Percentiles rank a stretch among this genome's conserved stretches.
Conservation (phyloP, 2,888 invertebrate genomes). For the Rhagophthalmus giganteus region DNA sequence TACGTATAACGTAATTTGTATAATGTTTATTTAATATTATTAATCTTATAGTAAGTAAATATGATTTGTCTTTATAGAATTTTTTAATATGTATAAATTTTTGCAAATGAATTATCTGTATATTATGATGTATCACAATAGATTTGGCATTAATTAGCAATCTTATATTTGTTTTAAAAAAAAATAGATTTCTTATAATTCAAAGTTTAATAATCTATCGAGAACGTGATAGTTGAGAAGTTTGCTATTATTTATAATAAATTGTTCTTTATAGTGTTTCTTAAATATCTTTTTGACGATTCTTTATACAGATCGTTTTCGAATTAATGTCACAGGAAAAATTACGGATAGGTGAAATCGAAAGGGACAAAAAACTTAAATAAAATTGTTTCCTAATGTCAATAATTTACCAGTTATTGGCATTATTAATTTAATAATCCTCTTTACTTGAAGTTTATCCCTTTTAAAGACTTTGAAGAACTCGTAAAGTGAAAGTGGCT, state of each 20-base stretch:
- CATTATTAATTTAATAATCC: no score
- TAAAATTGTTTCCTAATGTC: no score
- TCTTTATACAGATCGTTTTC: no score
- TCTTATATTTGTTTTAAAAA: background rate
- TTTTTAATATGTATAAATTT: background rate
- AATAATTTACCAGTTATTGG: no score
- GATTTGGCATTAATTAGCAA: constrained; percentile 15
- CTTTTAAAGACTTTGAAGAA: no score
- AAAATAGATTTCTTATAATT: background rate
- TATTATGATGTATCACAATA: constrained; percentile 16
- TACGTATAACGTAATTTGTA: constrained; percentile 45
- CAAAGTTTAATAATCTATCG: no score
- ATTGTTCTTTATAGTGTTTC: background rate
- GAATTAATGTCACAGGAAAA: no score
- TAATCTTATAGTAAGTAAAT: background rate
- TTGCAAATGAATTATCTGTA: constrained; percentile 21
- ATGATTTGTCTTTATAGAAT: background rate
- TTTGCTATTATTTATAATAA: background rate
- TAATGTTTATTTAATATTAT: constrained; percentile 32
- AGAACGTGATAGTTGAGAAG: background rate
- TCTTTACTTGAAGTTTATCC: no score
- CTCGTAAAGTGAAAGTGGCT: no score
- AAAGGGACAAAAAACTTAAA: no score
- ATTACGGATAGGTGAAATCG: no score
- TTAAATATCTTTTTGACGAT: no score